Percentiles rank a stretch among this genome's conserved stretches.
These are phyloP conservation scores for Piprites chloris DNA, from an alignment of 2,113 vertebrate species.

Conservation along the genomic window DNA sequence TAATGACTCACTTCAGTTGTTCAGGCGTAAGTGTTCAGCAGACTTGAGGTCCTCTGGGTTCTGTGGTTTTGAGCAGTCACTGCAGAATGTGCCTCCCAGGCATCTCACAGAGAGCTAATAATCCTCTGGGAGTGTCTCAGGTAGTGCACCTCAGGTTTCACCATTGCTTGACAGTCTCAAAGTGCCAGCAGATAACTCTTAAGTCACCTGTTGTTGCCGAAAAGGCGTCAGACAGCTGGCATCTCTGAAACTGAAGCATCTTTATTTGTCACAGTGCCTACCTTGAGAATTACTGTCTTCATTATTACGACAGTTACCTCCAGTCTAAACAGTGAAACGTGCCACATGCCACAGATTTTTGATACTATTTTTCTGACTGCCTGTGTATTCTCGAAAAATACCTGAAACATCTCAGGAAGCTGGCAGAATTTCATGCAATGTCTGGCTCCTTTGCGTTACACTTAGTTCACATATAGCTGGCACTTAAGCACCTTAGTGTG, in stretches of 20 bases:
- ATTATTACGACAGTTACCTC: neutral
- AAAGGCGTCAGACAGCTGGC: neutral
- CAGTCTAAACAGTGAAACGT: neutral
- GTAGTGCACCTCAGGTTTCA: neutral
- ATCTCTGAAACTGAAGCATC: neutral
- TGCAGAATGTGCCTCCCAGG: neutral
- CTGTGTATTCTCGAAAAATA: neutral
- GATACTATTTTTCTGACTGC: neutral
- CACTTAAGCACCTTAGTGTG: neutral
- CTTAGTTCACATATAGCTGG: neutral
- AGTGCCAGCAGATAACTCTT: neutral
- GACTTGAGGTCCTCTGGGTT: neutral
- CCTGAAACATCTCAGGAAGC: neutral
- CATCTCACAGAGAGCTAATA: neutral
- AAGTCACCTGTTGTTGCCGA: neutral
- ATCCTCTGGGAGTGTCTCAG: neutral
- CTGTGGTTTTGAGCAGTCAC: neutral
- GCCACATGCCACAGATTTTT: neutral
- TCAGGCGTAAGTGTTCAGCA: neutral
- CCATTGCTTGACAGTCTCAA: neutral
- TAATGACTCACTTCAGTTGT: neutral
- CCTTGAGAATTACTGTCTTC: neutral
- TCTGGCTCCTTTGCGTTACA: neutral
- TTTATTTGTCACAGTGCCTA: neutral
- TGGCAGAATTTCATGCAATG: neutral